Percentiles rank a stretch among this genome's conserved stretches.
Conservation (phyloP, 2,888 invertebrate genomes). For the Biston stratarius region DNA sequence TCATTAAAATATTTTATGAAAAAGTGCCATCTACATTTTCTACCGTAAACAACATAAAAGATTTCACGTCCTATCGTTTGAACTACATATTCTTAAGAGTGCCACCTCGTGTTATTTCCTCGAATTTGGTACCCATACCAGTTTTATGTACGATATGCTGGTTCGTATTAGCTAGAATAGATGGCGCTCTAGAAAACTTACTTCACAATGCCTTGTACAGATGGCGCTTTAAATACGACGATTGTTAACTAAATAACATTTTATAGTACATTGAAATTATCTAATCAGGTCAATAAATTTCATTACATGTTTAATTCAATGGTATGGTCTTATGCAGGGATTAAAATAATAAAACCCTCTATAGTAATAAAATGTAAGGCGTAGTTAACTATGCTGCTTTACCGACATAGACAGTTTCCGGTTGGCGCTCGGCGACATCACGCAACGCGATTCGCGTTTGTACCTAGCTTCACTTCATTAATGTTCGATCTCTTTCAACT, state of each 20-base stretch:
- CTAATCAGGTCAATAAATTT: no score
- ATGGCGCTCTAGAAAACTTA: conserved; percentile 28
- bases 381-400: conserved; percentile 76
- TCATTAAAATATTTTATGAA: background rate
- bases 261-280: background rate
- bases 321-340: background rate
- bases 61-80: no score
- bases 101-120: background rate
- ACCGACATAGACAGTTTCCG: conserved; percentile 72
- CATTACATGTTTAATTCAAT: no score
- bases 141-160: background rate
- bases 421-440: conserved; percentile 79
- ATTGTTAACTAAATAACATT: background rate
- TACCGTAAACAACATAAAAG: no score
- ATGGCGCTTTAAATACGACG: background rate
- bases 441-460: conserved; percentile 73
- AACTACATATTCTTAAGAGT: background rate
- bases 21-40: background rate
- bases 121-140: background rate
- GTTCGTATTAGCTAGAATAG: background rate
- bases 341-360: background rate
- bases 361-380: conserved; percentile 53
- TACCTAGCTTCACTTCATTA: conserved; percentile 79
- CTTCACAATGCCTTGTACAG: background rate
- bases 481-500: conserved; percentile 84